Base-by-base conservation (phyloP, 1,140 invertebrate species). In the Holotrichia oblita region DNA sequence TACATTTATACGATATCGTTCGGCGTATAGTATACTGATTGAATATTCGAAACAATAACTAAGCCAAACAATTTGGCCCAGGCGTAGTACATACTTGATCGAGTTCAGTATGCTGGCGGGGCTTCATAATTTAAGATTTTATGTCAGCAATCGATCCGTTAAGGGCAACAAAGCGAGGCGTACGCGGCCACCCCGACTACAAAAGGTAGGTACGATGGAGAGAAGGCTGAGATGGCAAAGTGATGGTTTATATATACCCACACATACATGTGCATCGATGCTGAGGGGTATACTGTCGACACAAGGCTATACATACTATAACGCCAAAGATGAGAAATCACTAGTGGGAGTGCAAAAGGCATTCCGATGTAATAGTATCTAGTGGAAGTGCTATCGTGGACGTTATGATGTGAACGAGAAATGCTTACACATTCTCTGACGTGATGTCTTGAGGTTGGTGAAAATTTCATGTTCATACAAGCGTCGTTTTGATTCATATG, bases 31-130 rank as follows among this genome's bases (percentile, higher is more conserved):
- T 55, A 17, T 17, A 7, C 48, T n/a, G 48, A 55, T 55, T 55
- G 48, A 55, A 55, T 55, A 55, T 55, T 55, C 48, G 48, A n/a
- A 55, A 55, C 48, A 55, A 55, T 55, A 55, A 55, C 48, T 55
- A 55, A 55, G 6, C 48, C 48, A 55, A 55, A 55, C 48, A 55
- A 55, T 55, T 55, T 55, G 48, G 48, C n/a, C 14, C 1, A 6
- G 17, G 17, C 48, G 48, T 55, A 6, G 48, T 55, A 17, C 48
- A 55, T 55, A 55, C 48, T 55, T 55, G 48, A 55, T 55, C 14
- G 14, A 55, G 14, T 55, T 55, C 17, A 55, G 48, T 55, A 17
- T 55, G 48, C 48, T 14, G 48, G 14, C 48, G 48, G 48, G n/a
- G 14, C 48, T 55, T 55, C 17, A 55, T 55, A 55, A 55, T 55